Conservation (phyloP, 2,888 invertebrate genomes). For the Spicauda simplicius region DNA sequence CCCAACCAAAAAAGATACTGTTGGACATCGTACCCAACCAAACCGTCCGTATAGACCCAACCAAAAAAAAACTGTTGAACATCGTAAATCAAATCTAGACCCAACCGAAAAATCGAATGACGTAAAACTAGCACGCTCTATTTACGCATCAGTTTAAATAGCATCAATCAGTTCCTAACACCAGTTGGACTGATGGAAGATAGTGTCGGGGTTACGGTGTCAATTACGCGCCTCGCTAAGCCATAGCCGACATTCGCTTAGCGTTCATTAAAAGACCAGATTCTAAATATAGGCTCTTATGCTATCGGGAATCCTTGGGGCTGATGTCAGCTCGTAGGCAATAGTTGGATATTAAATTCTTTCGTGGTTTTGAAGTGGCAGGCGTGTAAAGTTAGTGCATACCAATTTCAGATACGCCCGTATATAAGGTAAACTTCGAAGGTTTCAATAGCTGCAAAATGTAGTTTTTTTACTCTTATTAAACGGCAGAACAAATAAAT, state of each 20-base stretch:
- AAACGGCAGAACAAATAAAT: no score
- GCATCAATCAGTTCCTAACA: slow-evolving; percentile 32
- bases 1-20: no score
- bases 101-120: not conserved
- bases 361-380: no score
- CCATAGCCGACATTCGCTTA: slow-evolving; percentile 52
- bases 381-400: no score
- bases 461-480: no score
- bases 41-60: no score
- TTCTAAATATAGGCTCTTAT: slow-evolving; percentile 84
- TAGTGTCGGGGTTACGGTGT: slow-evolving; percentile 70
- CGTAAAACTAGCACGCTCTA: not conserved
- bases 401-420: no score
- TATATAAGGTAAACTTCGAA: no score
- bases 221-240: slow-evolving; percentile 67
- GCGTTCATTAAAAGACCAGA: slow-evolving; percentile 72
- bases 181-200: slow-evolving; percentile 52
- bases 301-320: slow-evolving; percentile 64
- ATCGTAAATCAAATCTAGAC: not conserved
- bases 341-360: not conserved
- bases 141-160: slow-evolving; percentile 16
- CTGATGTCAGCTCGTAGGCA: slow-evolving; percentile 66
- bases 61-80: no score
- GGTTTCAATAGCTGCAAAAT: no score
- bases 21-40: no score